Evolutionary conservation across 2,797 vertebrate genomes (phyloP).

Genomic region (Chloroceryle inda): DNA sequence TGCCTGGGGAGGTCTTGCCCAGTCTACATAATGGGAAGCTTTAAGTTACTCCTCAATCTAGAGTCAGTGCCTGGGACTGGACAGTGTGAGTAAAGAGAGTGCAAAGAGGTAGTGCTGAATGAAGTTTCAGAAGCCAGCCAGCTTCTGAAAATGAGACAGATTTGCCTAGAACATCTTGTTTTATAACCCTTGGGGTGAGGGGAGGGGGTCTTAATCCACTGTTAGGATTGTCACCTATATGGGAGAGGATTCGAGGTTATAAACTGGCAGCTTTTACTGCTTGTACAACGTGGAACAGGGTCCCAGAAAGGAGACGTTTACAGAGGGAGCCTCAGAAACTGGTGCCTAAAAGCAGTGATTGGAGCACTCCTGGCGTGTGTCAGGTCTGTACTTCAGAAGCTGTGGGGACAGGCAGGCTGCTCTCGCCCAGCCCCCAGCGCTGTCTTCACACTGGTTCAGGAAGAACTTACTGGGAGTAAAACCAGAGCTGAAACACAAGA

Average conservation of each 20-base stretch:
- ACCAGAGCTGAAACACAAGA: not conserved
- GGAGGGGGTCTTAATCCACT: not conserved
- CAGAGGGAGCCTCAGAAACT: not conserved
- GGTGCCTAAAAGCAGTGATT: not conserved
- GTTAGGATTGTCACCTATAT: not conserved
- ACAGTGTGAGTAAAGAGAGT: not conserved
- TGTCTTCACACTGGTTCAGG: accelerated
- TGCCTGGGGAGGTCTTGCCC: not conserved
- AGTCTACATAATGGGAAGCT: not conserved
- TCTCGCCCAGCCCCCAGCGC: not conserved
- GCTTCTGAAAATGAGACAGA: not conserved
- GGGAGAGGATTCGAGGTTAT: not conserved
- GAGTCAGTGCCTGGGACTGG: not conserved
- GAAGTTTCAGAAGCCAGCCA: not conserved
- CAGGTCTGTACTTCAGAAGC: not conserved
- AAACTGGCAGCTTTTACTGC: not conserved
- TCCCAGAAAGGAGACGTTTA: not conserved
- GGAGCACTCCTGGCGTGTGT: not conserved
- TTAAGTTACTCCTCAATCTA: not conserved
- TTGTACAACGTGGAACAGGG: not conserved
- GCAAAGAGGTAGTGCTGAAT: not conserved
- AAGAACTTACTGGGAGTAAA: not conserved
- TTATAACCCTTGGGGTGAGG: not conserved
- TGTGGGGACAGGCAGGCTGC: not conserved
- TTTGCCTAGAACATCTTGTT: not conserved